Base-by-base conservation (phyloP, 1,140 invertebrate species). In the Drosophila burlai region DNA sequence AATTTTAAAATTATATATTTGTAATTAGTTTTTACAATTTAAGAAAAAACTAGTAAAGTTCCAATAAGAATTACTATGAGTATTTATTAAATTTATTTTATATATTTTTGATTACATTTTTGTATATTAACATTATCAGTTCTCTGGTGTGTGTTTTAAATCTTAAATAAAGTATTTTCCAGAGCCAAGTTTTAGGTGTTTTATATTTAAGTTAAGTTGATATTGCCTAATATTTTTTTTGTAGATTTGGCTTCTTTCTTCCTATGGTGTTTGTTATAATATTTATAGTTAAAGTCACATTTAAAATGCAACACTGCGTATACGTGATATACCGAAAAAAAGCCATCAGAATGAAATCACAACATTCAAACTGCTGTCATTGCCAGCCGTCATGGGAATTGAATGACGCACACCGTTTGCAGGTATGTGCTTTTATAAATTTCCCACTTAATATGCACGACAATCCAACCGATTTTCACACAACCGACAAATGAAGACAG, bases 321-420 rank as follows among this genome's bases (percentile, higher is more conserved):
- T 68, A 21, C 26, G 66, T 34, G 18, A 69, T 68, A 43, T 42
- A 6, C 3, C 24, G 11, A 36, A 61, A 57, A 46, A 40, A 55
- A 60, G 36, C 29, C 21, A 40, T 59, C 21, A 43, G 26, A 66
- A 40, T 45, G 21, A 65, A 54, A 50, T 59, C 42, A 60, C 16
- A 49, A 57, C 60, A 31, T 26, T 15, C 45, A 34, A 73, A 73
- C 54, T 38, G 31, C 69, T 73, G 67, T 52, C 81, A 57, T 62
- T 55, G 52, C 26, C 79, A 63, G 65, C 58, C 21, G 61, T 64
- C 63, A 59, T 68, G 76, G 54, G 65, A 83, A 65, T 85, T 80
- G 72, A 80, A 80, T 76, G 49, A 47, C 46, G 58, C 58, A 60
- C n/a, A 68, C 63, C 46, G 36, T 50, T 47, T 43, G 21, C 38